Percentiles rank a stretch among this genome's conserved stretches.
Conservation (phyloP, 2,113 vertebrate genomes). For the Andinoacara biseriatus region DNA sequence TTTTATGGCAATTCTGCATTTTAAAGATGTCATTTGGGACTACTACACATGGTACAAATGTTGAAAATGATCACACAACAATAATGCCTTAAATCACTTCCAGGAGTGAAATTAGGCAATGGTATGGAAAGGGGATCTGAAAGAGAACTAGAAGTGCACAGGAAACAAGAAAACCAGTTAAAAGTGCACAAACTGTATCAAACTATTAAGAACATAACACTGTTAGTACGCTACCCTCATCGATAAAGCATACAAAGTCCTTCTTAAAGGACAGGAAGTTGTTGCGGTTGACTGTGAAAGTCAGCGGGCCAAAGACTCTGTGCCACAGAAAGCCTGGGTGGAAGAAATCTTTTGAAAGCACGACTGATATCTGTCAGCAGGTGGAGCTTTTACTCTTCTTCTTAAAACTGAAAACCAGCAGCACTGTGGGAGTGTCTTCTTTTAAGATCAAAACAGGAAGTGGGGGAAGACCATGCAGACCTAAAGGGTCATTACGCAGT, state of each 20-base stretch:
- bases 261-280: conserved; percentile 13
- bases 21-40: conserved; percentile 3
- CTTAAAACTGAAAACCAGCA: conserved; percentile 9
- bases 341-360: conserved; percentile 17
- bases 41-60: conserved; percentile 4
- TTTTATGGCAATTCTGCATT: neutral
- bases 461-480: conserved; percentile 69
- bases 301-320: conserved; percentile 7
- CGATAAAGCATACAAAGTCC: neutral
- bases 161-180: conserved; percentile 10
- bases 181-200: conserved; percentile 23
- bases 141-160: conserved; percentile 33
- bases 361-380: conserved; percentile 48
- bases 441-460: conserved; percentile 51
- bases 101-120: conserved; percentile 39
- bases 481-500: conserved; percentile 35
- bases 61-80: neutral
- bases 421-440: conserved; percentile 32
- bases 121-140: conserved; percentile 27
- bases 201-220: conserved; percentile 17
- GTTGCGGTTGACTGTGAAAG: neutral
- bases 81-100: conserved; percentile 23
- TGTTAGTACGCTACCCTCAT: conserved; percentile 62
- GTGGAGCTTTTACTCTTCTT: conserved; percentile 42
- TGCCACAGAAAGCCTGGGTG: neutral